phyloP scores from a whole-genome alignment of 2,797 vertebrate genomes.

The Mormyrops attenuatus region DNA sequence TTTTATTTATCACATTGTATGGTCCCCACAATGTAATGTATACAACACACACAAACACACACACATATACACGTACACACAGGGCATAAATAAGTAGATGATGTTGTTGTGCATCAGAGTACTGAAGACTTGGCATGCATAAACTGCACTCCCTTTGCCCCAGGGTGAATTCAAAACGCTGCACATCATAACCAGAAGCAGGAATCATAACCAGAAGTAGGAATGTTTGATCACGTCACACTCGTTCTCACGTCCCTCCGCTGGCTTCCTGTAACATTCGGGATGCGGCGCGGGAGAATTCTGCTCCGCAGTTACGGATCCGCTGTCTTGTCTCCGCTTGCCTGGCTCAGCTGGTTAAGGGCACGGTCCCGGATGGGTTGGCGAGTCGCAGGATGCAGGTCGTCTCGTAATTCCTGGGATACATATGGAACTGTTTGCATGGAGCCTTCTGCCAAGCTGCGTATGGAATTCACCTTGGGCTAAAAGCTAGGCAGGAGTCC shows the following conservation, averaged over 20 bases:
- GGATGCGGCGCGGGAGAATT: neutral
- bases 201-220: slow-evolving; percentile 5
- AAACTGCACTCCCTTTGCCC: neutral
- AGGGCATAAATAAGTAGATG: neutral
- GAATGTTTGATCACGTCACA: neutral
- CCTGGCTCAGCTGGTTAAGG: neutral
- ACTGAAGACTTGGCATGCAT: neutral
- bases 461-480: neutral
- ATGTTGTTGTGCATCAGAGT: neutral
- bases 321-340: neutral
- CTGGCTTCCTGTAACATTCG: neutral
- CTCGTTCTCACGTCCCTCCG: neutral
- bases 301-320: neutral
- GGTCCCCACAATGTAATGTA: neutral
- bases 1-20: no score
- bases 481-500: neutral
- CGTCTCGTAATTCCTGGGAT: neutral
- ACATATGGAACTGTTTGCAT: neutral
- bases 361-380: neutral
- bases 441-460: neutral
- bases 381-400: neutral
- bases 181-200: neutral
- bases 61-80: neutral
- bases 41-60: neutral
- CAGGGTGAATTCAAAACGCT: neutral